phyloP scores from a whole-genome alignment of 1,140 invertebrate genomes.

The Drosophila repleta region DNA sequence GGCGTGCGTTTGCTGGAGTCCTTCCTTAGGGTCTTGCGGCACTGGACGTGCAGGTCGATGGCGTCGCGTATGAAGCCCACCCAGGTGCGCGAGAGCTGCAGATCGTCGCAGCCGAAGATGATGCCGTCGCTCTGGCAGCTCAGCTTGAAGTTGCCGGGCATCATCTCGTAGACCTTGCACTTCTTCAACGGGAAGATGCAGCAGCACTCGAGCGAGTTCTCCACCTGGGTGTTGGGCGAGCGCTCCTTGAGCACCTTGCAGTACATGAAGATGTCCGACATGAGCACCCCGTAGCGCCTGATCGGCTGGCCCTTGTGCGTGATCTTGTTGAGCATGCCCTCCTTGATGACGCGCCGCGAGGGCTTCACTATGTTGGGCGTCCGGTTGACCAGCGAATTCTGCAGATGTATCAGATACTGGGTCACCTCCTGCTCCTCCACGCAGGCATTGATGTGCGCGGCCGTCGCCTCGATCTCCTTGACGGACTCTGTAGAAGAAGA shows the following conservation, averaged over 20 bases:
- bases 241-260: slow-evolving; percentile 83
- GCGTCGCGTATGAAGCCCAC: slow-evolving; percentile 85
- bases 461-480: slow-evolving; percentile 88
- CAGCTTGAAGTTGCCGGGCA: slow-evolving; percentile 86
- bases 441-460: slow-evolving; percentile 89
- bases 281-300: slow-evolving; percentile 85
- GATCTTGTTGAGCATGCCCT: slow-evolving; percentile 89
- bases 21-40: slow-evolving; percentile 86
- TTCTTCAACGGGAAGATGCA: slow-evolving; percentile 87
- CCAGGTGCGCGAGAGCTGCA: slow-evolving; percentile 85
- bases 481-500: slow-evolving; percentile 86
- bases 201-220: slow-evolving; percentile 85
- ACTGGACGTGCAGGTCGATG: slow-evolving; percentile 85
- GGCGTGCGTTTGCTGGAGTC: slow-evolving; percentile 86
- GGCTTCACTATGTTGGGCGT: slow-evolving; percentile 88
- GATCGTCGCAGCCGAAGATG: slow-evolving; percentile 86
- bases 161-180: slow-evolving; percentile 85
- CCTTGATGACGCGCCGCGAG: slow-evolving; percentile 88
- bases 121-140: slow-evolving; percentile 86
- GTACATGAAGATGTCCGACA: slow-evolving; percentile 87
- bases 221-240: slow-evolving; percentile 74
- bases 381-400: slow-evolving; percentile 86
- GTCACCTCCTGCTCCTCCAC: slow-evolving; percentile 90
- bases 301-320: slow-evolving; percentile 84
- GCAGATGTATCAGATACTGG: slow-evolving; percentile 88